phyloP scores from a whole-genome alignment of 2,113 vertebrate species.

The Scolopax mira region DNA sequence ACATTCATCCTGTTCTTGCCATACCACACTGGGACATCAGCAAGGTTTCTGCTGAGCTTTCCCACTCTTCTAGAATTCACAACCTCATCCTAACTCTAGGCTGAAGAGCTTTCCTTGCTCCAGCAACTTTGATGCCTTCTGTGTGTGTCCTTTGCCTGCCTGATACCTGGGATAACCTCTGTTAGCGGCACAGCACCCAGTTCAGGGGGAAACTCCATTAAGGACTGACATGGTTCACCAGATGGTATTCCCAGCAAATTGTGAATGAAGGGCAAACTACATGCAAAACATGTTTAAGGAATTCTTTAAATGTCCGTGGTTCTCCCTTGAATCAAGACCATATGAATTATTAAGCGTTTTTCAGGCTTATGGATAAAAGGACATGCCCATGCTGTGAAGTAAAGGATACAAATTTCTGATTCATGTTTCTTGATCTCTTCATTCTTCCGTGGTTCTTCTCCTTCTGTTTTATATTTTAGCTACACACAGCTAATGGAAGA shows the following conservation, averaged over 20 bases:
- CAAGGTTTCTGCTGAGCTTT: neutral
- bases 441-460: neutral
- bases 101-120: neutral
- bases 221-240: accelerated
- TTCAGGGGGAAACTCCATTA: neutral
- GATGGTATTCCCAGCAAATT: neutral
- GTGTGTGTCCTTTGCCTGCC: neutral
- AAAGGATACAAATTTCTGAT: neutral
- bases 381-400: neutral
- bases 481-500: neutral
- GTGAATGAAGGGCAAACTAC: neutral
- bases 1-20: neutral
- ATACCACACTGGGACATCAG: neutral
- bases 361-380: neutral
- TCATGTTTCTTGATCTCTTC: neutral
- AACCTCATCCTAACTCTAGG: neutral
- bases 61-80: neutral
- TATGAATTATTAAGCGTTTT: neutral
- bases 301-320: neutral
- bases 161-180: neutral
- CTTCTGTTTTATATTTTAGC: neutral
- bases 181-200: neutral
- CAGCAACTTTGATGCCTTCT: neutral
- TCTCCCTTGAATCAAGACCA: neutral
- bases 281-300: neutral